These are phyloP conservation scores for Icerya purchasi DNA, from an alignment of 2,888 invertebrate genomes.

Conservation along the genomic window DNA sequence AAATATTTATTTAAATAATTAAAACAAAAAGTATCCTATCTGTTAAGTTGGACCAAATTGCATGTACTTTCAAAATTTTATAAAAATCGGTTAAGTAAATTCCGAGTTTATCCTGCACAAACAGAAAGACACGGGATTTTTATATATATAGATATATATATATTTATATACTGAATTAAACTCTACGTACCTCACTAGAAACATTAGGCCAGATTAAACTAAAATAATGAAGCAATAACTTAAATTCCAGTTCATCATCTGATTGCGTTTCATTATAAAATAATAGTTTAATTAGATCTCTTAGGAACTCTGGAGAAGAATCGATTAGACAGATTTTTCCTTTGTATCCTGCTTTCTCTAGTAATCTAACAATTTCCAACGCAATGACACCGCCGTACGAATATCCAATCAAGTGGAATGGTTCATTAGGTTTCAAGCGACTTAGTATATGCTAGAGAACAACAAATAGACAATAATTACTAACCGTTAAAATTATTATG, in stretches of 20 bases:
- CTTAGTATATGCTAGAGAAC: slow-evolving; percentile 41
- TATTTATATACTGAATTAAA: no score
- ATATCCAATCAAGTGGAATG: slow-evolving; percentile 62
- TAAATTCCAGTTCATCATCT: slow-evolving; percentile 33
- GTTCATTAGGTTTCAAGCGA: slow-evolving; percentile 34
- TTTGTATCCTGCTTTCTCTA: slow-evolving; percentile 41
- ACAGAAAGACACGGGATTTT: no score
- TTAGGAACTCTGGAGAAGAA: slow-evolving; percentile 51
- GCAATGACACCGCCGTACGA: slow-evolving; percentile 66
- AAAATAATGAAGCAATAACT: slow-evolving; percentile 31
- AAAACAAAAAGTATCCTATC: no score
- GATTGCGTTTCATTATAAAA: slow-evolving; percentile 20
- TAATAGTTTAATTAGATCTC: slow-evolving; percentile 25
- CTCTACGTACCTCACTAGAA: no score
- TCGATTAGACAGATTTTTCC: slow-evolving; percentile 55
- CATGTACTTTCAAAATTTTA: no score
- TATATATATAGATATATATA: no score
- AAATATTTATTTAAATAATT: no score
- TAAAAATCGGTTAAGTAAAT: no score
- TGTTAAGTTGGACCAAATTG: no score
- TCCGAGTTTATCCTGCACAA: no score
- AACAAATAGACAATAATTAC: no score
- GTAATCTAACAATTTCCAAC: slow-evolving; percentile 46
- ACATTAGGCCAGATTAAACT: slow-evolving; percentile 19
- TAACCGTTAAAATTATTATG: no score